Conservation (phyloP, 2,888 invertebrate species). For the Agapetus fuscipes region DNA sequence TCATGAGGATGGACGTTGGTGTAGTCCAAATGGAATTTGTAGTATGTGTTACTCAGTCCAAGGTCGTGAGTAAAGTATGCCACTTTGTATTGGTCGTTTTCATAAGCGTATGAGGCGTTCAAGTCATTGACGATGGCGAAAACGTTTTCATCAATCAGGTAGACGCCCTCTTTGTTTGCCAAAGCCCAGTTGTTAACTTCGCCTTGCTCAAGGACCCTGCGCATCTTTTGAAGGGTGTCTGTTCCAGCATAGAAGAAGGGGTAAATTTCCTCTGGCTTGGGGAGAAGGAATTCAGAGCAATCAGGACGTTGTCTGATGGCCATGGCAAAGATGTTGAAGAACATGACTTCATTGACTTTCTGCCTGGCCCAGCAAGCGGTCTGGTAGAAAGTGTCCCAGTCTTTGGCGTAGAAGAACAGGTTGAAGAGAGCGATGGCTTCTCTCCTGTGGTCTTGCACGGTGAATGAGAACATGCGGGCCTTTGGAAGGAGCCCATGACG, state of each 20-base stretch:
- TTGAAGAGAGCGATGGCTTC: conserved; percentile 46
- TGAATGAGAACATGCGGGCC: conserved; percentile 37
- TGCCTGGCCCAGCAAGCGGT: conserved; percentile 48
- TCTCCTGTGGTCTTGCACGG: conserved; percentile 27
- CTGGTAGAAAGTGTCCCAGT: conserved; percentile 50
- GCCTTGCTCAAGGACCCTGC: conserved; percentile 37
- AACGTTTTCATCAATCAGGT: conserved; percentile 21
- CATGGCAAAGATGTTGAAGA: conserved; percentile 50
- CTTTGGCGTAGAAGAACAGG: conserved; percentile 49
- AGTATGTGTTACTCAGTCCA: conserved; percentile 57
- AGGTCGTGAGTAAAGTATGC: conserved; percentile 64
- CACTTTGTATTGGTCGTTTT: conserved; percentile 45
- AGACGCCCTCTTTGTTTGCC: conserved; percentile 33
- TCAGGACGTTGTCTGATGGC: conserved; percentile 51
- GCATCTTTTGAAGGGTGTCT: conserved; percentile 41
- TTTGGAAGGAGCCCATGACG: conserved; percentile 40
- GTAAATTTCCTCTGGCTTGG: conserved; percentile 58
- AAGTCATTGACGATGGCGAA: conserved; percentile 18
- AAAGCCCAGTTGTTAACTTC: no score
- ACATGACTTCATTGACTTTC: conserved; percentile 51
- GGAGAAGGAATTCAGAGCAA: conserved; percentile 46
- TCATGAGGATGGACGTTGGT: no score
- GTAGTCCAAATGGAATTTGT: conserved; percentile 51
- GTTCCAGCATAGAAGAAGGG: conserved; percentile 55
- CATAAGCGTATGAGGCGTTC: conserved; percentile 27